Base-by-base conservation (phyloP, 2,797 vertebrate genomes). In the Halcyon leucocephala region DNA sequence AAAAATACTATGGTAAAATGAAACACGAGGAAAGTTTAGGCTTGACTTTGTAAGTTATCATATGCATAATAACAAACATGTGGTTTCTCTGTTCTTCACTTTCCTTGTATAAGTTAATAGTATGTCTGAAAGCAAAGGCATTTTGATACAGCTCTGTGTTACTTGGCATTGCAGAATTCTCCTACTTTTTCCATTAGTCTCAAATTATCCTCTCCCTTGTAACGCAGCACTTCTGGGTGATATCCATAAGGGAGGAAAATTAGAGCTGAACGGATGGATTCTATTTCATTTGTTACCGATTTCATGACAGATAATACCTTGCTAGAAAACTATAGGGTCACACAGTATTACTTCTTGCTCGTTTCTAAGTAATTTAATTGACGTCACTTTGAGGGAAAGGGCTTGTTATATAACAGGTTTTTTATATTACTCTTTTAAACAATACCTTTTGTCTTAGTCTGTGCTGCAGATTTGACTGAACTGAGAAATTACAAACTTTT, bases 281-380 rank as follows among this genome's bases (percentile, higher is more conserved):
- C 97, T 95, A 76, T 97, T 98, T 98, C 96, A 94, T 97, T 98
- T 96, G 95, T 98, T 98, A 98, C 96, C 84, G 96, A 95, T 97
- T 97, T 98, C 97, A 95, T 62, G 95, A 97, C 94, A 97, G 95
- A 97, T 97, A 98, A 97, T 98, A 96, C 95, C 89, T 97, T 94
- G 86, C 93, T 97, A 86, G 96, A 97, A 97, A 97, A 97, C 95
- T 95, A 51, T 51, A 89, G 96, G 95, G 95, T 97, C 96, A 95
- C 93, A 91, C 82, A 94, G 94, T 96, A 94, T 94, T 96, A 91
- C 88, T 97, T 89, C 92, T 95, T 93, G 46, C 39, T 96, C 33
- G 1, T 92, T 97, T 94, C 83, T 58, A 31, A 95, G 84, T 94
- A 87, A 96, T 95, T 96, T 94, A 96, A 96, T 95, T 97, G 94